Conservation (phyloP, 2,113 vertebrate species). For the Hemicordylus capensis region DNA sequence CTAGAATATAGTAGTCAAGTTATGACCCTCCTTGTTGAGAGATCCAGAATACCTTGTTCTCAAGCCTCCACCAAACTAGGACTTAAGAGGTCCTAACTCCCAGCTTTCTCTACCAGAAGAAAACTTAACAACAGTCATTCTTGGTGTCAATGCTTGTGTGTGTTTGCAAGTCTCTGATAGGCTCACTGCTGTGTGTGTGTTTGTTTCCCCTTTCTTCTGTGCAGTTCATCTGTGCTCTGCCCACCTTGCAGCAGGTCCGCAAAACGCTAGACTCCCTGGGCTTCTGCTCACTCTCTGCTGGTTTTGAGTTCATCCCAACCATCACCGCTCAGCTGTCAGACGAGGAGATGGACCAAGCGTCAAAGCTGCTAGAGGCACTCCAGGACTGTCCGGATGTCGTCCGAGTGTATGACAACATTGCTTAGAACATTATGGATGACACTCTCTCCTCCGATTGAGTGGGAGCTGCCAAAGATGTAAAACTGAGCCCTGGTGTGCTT, state of each 20-base stretch:
- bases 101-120: background rate
- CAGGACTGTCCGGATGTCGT: slow-evolving; percentile 78
- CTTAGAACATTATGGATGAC: slow-evolving; percentile 39
- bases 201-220: slow-evolving; percentile 13
- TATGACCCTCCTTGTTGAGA: background rate
- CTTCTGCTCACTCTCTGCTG: slow-evolving; percentile 71
- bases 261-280: slow-evolving; percentile 77
- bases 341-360: slow-evolving; percentile 75
- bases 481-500: background rate
- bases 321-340: slow-evolving; percentile 66
- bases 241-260: slow-evolving; percentile 75
- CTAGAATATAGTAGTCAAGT: background rate
- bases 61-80: background rate
- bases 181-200: too few species aligned
- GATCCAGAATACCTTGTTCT: background rate
- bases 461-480: background rate
- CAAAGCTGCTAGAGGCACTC: slow-evolving; percentile 78
- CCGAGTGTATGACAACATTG: slow-evolving; percentile 87
- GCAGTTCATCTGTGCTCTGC: slow-evolving; percentile 84
- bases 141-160: too few species aligned
- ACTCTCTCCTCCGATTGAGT: background rate
- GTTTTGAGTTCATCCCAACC: slow-evolving; percentile 80
- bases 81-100: background rate
- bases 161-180: background rate
- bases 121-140: background rate